These are phyloP conservation scores for Nematostella vectensis DNA, from an alignment of 92 coral and sea anemone genomes.

Conservation along the genomic window DNA sequence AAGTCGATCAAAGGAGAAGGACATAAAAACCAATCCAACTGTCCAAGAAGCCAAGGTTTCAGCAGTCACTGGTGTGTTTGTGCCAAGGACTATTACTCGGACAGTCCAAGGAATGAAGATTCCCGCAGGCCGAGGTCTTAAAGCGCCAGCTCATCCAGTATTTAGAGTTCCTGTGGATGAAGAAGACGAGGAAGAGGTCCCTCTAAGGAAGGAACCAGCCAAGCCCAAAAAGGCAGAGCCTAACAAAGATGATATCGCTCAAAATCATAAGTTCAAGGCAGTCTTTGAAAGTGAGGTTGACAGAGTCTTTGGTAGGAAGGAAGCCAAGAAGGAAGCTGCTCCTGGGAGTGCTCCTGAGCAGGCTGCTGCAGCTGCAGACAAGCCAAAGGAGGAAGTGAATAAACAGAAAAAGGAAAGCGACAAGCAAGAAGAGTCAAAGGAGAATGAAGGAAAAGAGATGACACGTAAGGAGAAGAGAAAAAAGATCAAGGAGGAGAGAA, in stretches of 20 bases:
- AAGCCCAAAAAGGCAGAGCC: background rate
- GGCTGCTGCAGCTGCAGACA: background rate
- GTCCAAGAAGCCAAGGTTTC: slow-evolving; percentile 13
- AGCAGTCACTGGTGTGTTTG: slow-evolving; percentile 17
- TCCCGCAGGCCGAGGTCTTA: slow-evolving; percentile 14
- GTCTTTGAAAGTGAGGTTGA: slow-evolving; percentile 22
- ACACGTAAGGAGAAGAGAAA: slow-evolving; percentile 26
- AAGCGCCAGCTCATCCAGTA: slow-evolving; percentile 13
- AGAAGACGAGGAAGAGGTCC: slow-evolving; percentile 7
- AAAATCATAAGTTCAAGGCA: slow-evolving; percentile 6
- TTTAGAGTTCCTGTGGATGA: slow-evolving; percentile 5
- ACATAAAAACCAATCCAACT: background rate
- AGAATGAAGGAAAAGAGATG: slow-evolving; percentile 11
- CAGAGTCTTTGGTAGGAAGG: slow-evolving; percentile 17
- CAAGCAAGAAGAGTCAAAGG: slow-evolving; percentile 7
- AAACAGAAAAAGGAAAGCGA: background rate
- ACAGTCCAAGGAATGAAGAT: slow-evolving; percentile 3
- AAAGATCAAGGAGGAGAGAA: slow-evolving; percentile 36
- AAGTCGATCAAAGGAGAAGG: background rate
- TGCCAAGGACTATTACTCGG: slow-evolving; percentile 18
- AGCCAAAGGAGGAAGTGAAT: background rate
- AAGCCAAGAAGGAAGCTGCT: background rate
- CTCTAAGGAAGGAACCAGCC: slow-evolving; percentile 7
- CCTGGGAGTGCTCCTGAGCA: background rate
- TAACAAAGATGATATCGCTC: slow-evolving; percentile 3